These are phyloP conservation scores for Merluccius polli DNA, from an alignment of 2,797 vertebrate species.

Conservation along the genomic window DNA sequence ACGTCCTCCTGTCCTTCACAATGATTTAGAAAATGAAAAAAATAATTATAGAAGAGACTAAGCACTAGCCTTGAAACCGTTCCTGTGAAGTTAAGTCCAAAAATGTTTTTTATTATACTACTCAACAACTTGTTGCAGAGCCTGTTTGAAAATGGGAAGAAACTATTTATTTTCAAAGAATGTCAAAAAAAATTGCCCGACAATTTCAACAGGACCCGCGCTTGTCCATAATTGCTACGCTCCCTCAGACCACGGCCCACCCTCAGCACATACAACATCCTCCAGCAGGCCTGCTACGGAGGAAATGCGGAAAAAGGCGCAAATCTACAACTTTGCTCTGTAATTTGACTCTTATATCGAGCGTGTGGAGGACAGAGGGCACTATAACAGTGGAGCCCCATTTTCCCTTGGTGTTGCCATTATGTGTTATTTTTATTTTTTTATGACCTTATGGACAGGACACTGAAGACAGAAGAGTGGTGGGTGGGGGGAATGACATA, in stretches of 20 bases:
- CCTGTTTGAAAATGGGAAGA: neutral
- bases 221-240: neutral
- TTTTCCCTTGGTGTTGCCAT: too few relatives aligned
- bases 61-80: neutral
- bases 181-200: neutral
- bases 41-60: neutral
- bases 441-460: neutral
- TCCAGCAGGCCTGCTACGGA: neutral
- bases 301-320: too few relatives aligned
- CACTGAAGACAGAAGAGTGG: too few relatives aligned
- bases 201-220: neutral
- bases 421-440: neutral
- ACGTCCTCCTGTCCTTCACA: too few relatives aligned
- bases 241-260: neutral
- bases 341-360: neutral
- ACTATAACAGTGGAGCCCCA: neutral
- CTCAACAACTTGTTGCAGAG: neutral
- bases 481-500: neutral
- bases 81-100: neutral
- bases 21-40: neutral
- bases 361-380: neutral
- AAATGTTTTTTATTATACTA: neutral
- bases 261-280: neutral
- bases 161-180: neutral
- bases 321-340: neutral